These are phyloP conservation scores for Pseudoatta argentina DNA, from an alignment of 1,140 invertebrate species.

Conservation along the genomic window DNA sequence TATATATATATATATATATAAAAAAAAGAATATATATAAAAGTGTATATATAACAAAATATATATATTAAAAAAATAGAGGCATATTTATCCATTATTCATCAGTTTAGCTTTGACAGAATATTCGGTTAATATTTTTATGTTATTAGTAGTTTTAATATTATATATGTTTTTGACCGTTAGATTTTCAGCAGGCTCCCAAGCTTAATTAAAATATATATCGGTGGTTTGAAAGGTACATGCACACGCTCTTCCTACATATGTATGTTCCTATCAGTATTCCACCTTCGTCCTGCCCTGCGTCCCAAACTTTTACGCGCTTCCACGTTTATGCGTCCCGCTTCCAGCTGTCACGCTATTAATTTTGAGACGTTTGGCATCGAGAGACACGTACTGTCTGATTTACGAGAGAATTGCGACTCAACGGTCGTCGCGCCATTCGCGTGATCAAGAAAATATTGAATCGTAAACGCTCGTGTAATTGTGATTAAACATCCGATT, in stretches of 20 bases:
- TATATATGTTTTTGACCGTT: not conserved
- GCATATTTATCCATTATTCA: slow-evolving; percentile 6
- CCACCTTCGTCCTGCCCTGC: not conserved
- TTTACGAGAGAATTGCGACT: slow-evolving; percentile 40
- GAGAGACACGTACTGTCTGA: slow-evolving; percentile 54
- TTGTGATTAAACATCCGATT: slow-evolving; percentile 16
- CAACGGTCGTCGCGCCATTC: slow-evolving; percentile 2
- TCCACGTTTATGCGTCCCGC: slow-evolving; percentile 20
- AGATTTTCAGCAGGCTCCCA: not conserved
- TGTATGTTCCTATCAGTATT: slow-evolving; percentile 20
- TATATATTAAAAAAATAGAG: not conserved
- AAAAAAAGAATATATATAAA: no score
- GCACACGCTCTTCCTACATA: not conserved
- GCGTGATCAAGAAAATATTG: slow-evolving; percentile 41
- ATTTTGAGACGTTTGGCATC: slow-evolving; percentile 45
- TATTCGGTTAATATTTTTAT: not conserved
- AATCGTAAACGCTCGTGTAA: slow-evolving; percentile 32
- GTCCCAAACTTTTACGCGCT: slow-evolving; percentile 31
- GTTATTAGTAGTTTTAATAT: slow-evolving; percentile 6
- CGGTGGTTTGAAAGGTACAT: not conserved
- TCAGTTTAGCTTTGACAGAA: not conserved
- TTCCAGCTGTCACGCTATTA: slow-evolving; percentile 43
- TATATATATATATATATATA: no score
- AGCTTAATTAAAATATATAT: not conserved
- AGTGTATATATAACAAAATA: not conserved